Percentiles rank a stretch among this genome's conserved stretches.
phyloP scores from a whole-genome alignment of 2,797 vertebrate species.

The Gymnodraco acuticeps region DNA sequence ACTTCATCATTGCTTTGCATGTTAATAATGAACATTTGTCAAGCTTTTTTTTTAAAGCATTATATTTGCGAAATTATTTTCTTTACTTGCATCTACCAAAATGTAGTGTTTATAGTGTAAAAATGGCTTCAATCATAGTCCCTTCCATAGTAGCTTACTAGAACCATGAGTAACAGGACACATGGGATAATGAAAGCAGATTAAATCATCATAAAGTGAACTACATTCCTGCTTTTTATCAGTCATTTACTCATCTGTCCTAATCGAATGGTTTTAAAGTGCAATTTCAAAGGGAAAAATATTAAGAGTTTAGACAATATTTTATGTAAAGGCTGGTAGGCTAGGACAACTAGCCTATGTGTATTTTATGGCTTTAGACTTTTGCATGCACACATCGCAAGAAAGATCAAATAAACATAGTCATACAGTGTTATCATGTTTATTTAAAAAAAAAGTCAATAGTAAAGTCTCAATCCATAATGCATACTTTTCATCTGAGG shows the following conservation, averaged over 20 bases:
- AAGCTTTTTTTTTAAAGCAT: not conserved
- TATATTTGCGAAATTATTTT: not conserved
- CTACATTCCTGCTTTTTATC: not conserved
- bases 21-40: slow-evolving; percentile 27
- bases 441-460: not conserved
- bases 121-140: not conserved
- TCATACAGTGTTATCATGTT: not conserved
- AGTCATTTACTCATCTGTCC: not conserved
- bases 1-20: slow-evolving; percentile 3
- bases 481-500: not conserved
- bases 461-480: not conserved
- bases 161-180: not conserved
- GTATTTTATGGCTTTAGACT: not conserved
- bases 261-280: not conserved
- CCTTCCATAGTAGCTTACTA: not conserved
- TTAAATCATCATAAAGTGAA: not conserved
- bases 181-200: slow-evolving; percentile 4
- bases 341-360: not conserved
- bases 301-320: not conserved
- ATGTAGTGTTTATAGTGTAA: not conserved
- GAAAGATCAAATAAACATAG: not conserved
- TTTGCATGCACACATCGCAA: not conserved
- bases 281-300: not conserved
- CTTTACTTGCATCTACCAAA: not conserved
- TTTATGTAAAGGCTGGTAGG: not conserved